These are phyloP conservation scores for Alectura lathami DNA, from an alignment of 2,113 vertebrate species.

Conservation along the genomic window DNA sequence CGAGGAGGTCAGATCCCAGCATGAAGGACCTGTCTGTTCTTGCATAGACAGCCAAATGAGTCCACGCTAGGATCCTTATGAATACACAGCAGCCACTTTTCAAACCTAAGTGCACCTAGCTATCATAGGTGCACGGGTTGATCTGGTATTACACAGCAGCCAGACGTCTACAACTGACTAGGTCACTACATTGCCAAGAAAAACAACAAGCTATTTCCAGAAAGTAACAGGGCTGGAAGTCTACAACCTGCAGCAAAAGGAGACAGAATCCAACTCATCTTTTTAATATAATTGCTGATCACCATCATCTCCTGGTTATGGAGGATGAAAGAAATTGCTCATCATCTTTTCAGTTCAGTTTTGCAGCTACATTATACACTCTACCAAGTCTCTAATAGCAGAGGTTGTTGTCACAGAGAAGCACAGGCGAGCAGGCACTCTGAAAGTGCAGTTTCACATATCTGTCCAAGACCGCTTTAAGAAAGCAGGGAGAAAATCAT, in stretches of 20 bases:
- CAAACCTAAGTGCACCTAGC: not conserved
- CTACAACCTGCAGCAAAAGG: not conserved
- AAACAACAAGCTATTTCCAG: not conserved
- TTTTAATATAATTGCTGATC: not conserved
- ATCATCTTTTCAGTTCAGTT: not conserved
- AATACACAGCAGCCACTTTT: not conserved
- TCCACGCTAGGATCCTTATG: not conserved
- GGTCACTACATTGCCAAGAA: not conserved
- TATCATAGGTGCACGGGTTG: not conserved
- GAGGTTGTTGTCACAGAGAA: not conserved
- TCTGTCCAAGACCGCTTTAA: not conserved
- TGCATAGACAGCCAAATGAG: not conserved
- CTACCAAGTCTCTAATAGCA: not conserved
- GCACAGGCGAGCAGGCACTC: fast-evolving
- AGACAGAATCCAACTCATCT: not conserved
- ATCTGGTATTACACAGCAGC: not conserved
- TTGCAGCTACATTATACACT: not conserved
- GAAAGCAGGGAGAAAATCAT: not conserved
- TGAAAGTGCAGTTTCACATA: not conserved
- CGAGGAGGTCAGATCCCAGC: not conserved
- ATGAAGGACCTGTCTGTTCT: not conserved
- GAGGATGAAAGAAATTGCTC: not conserved
- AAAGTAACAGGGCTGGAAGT: conserved; percentile 2
- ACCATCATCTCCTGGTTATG: not conserved
- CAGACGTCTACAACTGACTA: not conserved